phyloP scores from a whole-genome alignment of 2,113 vertebrate species.

The Gambusia holbrooki region DNA sequence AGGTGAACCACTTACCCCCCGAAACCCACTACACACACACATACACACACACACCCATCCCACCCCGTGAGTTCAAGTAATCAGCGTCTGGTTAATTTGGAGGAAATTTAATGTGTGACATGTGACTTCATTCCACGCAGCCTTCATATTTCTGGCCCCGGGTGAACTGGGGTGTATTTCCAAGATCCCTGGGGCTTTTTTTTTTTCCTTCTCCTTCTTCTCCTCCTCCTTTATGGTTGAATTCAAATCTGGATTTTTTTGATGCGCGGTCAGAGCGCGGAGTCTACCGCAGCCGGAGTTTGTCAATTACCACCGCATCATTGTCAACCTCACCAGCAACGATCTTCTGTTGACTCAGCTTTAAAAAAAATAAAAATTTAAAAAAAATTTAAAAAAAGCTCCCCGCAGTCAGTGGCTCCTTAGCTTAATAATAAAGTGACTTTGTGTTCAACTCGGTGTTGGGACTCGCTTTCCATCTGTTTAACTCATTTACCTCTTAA shows the following conservation, averaged over 20 bases:
- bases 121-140: slow-evolving; percentile 10
- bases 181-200: slow-evolving; percentile 9
- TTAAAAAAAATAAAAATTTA: slow-evolving; percentile 16
- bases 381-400: slow-evolving; percentile 9
- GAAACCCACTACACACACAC: too few species aligned
- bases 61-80: slow-evolving; percentile 6
- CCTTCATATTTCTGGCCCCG: slow-evolving; percentile 3
- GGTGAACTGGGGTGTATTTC: slow-evolving; percentile 13
- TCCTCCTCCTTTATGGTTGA: background rate
- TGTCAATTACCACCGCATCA: slow-evolving; percentile 5
- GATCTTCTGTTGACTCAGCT: slow-evolving; percentile 2
- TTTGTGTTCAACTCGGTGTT: slow-evolving; percentile 70
- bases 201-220: background rate
- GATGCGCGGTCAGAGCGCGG: slow-evolving; percentile 33
- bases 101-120: slow-evolving; percentile 10
- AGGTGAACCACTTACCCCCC: background rate
- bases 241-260: slow-evolving; percentile 24
- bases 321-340: background rate
- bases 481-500: slow-evolving; percentile 34
- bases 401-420: slow-evolving; percentile 36
- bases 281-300: slow-evolving; percentile 4
- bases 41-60: too few species aligned
- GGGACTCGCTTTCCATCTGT: slow-evolving; percentile 56
- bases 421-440: slow-evolving; percentile 74
- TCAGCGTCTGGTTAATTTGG: slow-evolving; percentile 15